phyloP scores from a whole-genome alignment of 2,888 invertebrate genomes.

The Acleris laterana region DNA sequence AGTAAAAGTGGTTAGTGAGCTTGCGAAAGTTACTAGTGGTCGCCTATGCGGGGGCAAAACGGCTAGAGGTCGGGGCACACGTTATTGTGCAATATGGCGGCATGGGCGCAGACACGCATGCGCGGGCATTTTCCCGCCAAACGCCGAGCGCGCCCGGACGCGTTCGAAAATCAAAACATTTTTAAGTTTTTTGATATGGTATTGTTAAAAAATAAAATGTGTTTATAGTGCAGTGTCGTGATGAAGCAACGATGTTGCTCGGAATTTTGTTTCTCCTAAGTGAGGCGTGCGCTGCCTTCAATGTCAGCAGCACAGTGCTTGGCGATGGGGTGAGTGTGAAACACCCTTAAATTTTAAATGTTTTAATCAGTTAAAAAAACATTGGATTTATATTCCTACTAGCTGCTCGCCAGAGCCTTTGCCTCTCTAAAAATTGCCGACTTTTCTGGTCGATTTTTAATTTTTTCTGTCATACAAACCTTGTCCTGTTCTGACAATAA shows the following conservation, averaged over 20 bases:
- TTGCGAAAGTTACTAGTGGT: constrained; percentile 22
- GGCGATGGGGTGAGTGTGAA: constrained; percentile 49
- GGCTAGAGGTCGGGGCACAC: constrained; percentile 52
- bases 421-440: too few species aligned
- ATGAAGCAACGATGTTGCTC: constrained; percentile 73
- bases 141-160: constrained; percentile 64
- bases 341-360: neutral
- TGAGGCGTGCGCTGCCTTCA: constrained; percentile 58
- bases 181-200: constrained; percentile 33
- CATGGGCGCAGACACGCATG: constrained; percentile 65
- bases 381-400: neutral
- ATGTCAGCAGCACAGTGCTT: constrained; percentile 59
- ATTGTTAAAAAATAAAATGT: constrained; percentile 32
- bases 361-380: neutral
- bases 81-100: constrained; percentile 71
- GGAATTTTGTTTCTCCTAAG: constrained; percentile 68
- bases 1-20: neutral
- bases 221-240: constrained; percentile 56
- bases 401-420: too few species aligned
- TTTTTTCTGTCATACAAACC: too few species aligned
- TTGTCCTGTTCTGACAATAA: too few species aligned
- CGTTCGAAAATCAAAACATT: constrained; percentile 52
- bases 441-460: too few species aligned
- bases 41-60: constrained; percentile 38
- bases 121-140: constrained; percentile 78